Evolutionary conservation across 92 coral and sea anemone genomes (phyloP).

Genomic region (Actinostola sp.): DNA sequence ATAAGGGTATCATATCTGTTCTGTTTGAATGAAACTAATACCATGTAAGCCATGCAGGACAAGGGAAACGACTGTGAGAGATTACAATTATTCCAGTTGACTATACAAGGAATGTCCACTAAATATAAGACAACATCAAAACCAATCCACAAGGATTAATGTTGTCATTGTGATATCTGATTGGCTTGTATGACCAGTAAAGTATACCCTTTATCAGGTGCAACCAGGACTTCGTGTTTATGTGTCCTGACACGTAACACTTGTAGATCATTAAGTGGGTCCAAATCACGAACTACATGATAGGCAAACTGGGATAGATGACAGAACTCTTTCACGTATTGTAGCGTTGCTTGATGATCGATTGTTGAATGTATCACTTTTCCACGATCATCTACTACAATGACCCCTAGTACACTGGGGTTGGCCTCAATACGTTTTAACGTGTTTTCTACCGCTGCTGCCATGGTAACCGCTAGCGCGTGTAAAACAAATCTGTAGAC

Average conservation of each 20-base stretch:
- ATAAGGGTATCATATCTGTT: too few species aligned
- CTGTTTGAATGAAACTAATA: too few species aligned
- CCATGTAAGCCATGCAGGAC: too few species aligned
- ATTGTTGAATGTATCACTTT: constrained; percentile 4
- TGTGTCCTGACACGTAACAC: not conserved
- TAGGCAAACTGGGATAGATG: not conserved
- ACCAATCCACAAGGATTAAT: too few species aligned
- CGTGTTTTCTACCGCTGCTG: not conserved
- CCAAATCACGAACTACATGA: constrained; percentile 7
- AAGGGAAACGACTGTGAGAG: too few species aligned
- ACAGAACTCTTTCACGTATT: constrained; percentile 8
- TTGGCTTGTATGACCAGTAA: constrained; percentile 1
- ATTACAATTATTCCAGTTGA: too few species aligned
- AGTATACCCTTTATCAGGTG: constrained; percentile 9
- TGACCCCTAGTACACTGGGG: constrained; percentile 2
- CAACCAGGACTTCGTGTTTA: constrained; percentile 6
- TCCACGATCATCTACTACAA: constrained; percentile 2
- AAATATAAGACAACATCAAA: too few species aligned
- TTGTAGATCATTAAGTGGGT: constrained; percentile 1
- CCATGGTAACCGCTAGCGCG: not conserved
- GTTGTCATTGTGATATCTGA: not conserved
- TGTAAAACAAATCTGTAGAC: too few species aligned
- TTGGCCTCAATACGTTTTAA: constrained; percentile 10
- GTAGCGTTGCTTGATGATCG: constrained; percentile 2
- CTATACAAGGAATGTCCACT: too few species aligned